These are phyloP conservation scores for Ophion costatus DNA, from an alignment of 2,888 invertebrate genomes.

Conservation along the genomic window DNA sequence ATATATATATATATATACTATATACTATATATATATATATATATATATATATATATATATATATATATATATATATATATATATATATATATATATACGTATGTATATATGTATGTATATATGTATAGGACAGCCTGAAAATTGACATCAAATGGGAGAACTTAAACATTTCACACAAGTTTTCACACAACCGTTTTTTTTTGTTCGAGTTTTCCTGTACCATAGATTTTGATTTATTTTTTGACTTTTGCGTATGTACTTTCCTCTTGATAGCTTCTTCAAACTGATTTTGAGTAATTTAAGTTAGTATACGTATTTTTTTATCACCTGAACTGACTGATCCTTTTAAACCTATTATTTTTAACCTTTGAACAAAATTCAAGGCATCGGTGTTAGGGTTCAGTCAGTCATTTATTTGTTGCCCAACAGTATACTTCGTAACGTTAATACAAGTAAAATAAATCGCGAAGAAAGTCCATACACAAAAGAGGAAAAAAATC, in stretches of 20 bases:
- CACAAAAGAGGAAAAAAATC: neutral
- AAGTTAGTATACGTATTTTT: too few relatives aligned
- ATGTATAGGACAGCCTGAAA: neutral
- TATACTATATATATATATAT: conserved; percentile 15
- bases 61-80: neutral
- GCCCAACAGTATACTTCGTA: too few relatives aligned
- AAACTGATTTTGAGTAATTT: neutral
- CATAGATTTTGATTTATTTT: neutral
- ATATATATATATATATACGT: neutral
- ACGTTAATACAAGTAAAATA: neutral
- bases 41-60: conserved; percentile 30
- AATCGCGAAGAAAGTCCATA: neutral
- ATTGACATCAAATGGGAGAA: too few relatives aligned
- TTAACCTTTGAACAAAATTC: neutral
- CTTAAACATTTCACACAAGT: too few relatives aligned
- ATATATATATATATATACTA: conserved; percentile 13
- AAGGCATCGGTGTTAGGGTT: too few relatives aligned
- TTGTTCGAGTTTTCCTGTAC: neutral
- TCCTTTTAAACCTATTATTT: neutral
- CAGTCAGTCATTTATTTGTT: too few relatives aligned
- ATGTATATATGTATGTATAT: too few relatives aligned
- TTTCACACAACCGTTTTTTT: neutral
- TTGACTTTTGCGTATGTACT: neutral
- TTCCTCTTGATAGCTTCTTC: neutral
- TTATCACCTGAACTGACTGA: too few relatives aligned